These are phyloP conservation scores for Peromyscus melanophrys DNA, from an alignment of 2,797 vertebrate species.

Conservation along the genomic window DNA sequence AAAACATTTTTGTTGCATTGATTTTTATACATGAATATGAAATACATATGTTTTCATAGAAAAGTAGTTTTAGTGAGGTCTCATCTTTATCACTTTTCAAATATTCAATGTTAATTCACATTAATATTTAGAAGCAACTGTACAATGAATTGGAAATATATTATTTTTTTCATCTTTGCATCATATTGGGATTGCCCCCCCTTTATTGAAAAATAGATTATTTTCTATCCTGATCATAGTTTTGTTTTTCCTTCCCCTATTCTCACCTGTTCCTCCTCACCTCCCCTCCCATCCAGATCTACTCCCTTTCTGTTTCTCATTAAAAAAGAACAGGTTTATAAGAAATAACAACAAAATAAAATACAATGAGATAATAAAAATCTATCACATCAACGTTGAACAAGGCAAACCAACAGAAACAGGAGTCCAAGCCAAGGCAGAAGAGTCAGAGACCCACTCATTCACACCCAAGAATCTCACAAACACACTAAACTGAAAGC, in stretches of 20 bases:
- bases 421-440: background rate
- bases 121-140: conserved; percentile 67
- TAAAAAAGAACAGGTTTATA: background rate
- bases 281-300: background rate
- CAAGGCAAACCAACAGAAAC: background rate
- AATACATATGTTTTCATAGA: background rate
- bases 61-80: background rate
- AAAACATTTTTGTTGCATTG: background rate
- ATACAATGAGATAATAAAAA: background rate
- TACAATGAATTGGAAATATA: conserved; percentile 68
- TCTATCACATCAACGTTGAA: background rate
- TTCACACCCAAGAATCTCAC: background rate
- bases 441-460: background rate
- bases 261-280: background rate
- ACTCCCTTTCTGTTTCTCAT: background rate
- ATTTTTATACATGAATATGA: background rate
- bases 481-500: background rate
- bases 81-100: background rate
- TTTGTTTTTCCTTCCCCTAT: background rate
- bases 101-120: background rate
- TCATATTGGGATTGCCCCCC: background rate
- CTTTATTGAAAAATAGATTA: background rate
- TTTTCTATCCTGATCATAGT: background rate
- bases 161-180: background rate
- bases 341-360: background rate